phyloP scores from a whole-genome alignment of 2,797 vertebrate genomes.

The Arrhamphus sclerolepis region DNA sequence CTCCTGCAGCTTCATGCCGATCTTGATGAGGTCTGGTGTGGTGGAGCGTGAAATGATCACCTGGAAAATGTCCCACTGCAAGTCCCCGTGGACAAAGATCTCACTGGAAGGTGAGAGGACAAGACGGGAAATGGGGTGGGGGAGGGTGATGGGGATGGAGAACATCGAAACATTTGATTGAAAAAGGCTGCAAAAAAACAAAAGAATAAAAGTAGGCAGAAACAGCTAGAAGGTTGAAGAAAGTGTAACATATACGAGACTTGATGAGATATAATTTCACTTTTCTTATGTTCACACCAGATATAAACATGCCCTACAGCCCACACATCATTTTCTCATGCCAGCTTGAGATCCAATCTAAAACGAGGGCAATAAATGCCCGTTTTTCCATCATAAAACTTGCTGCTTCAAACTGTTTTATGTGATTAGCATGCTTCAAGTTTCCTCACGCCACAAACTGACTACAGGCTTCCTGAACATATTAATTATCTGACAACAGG shows the following conservation, averaged over 20 bases:
- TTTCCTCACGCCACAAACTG: background rate
- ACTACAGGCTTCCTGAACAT: too few relatives aligned
- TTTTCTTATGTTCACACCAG: too few relatives aligned
- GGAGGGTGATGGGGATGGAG: background rate
- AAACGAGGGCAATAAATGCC: too few relatives aligned
- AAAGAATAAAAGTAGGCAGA: background rate
- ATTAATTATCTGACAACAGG: too few relatives aligned
- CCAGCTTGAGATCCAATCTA: too few relatives aligned
- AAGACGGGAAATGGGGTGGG: background rate
- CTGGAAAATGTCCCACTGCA: conserved; percentile 99
- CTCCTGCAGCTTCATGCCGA: conserved; percentile 99
- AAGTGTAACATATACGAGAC: too few relatives aligned
- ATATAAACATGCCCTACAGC: too few relatives aligned
- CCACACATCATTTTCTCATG: too few relatives aligned
- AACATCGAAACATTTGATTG: conserved; percentile 1
- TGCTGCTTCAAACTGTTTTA: too few relatives aligned
- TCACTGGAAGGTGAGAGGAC: conserved; percentile 79
- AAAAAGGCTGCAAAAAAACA: conserved; percentile 4
- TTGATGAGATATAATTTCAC: too few relatives aligned
- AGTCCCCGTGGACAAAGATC: conserved; percentile 96
- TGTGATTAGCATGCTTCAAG: background rate
- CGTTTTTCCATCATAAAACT: too few relatives aligned
- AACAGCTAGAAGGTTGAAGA: background rate
- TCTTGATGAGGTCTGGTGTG: conserved; percentile 98
- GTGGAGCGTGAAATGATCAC: conserved; percentile 99